A percentile compares a stretch with the other conserved stretches of the same genome.
These are phyloP conservation scores for Lypha dubia DNA, from an alignment of 2,888 invertebrate species.

Conservation along the genomic window DNA sequence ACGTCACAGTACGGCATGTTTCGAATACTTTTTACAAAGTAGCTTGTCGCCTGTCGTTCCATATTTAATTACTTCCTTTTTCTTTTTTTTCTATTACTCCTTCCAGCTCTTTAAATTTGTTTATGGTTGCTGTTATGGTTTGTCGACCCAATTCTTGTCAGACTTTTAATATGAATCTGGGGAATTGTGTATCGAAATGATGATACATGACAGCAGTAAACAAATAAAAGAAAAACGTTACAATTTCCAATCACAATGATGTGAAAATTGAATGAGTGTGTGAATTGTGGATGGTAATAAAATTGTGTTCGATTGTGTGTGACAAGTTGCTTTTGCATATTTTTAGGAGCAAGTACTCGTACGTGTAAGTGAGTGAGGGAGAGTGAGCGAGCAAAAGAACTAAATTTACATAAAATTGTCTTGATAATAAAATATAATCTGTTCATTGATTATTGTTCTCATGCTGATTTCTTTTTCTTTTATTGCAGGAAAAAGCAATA, in stretches of 20 bases:
- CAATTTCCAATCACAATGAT: conserved; percentile 81
- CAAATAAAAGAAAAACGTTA: conserved; percentile 75
- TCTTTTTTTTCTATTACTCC: not conserved
- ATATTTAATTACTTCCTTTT: conserved; percentile 10
- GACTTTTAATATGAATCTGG: conserved; percentile 76
- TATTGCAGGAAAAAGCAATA: conserved; percentile 35
- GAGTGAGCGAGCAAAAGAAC: not conserved
- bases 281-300: conserved; percentile 42
- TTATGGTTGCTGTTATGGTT: conserved; percentile 42
- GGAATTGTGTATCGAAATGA: conserved; percentile 75
- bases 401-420: conserved; percentile 73
- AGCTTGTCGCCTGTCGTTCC: conserved; percentile 18
- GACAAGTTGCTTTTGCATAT: conserved; percentile 20
- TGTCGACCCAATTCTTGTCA: conserved; percentile 65
- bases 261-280: conserved; percentile 80
- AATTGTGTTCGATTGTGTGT: conserved; percentile 1
- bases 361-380: too few relatives aligned
- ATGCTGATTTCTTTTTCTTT: conserved; percentile 36
- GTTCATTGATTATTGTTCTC: conserved; percentile 71
- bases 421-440: conserved; percentile 81
- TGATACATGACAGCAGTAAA: conserved; percentile 72
- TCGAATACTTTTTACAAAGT: not conserved
- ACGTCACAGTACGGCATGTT: not conserved
- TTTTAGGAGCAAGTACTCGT: not conserved
- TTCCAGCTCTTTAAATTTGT: not conserved